Percentiles rank a stretch among this genome's conserved stretches.
Evolutionary conservation across 2,888 invertebrate genomes (phyloP).

Genomic region (Heliconius ismenius): DNA sequence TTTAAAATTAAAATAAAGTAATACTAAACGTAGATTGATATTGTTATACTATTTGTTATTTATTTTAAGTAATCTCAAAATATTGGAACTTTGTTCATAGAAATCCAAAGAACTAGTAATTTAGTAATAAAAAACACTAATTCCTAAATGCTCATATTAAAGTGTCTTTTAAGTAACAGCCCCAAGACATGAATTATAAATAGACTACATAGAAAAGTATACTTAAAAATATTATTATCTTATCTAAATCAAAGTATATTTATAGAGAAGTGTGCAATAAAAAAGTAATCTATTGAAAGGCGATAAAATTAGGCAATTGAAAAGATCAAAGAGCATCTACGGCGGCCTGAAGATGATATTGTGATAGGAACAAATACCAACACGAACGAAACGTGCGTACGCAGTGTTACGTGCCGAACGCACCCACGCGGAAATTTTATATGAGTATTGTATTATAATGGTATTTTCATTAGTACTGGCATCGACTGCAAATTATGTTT

Average conservation of each 20-base stretch:
- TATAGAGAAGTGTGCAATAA: conserved; percentile 46
- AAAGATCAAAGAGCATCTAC: conserved; percentile 53
- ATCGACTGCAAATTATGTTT: not conserved
- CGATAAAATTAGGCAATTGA: conserved; percentile 72
- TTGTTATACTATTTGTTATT: too few species aligned
- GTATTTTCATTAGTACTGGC: not conserved
- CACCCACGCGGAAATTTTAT: conserved; percentile 25
- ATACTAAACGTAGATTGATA: too few species aligned
- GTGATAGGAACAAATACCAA: conserved; percentile 36
- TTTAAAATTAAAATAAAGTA: conserved; percentile 60
- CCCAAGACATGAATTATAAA: not conserved
- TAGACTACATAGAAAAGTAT: not conserved
- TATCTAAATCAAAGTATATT: conserved; percentile 34
- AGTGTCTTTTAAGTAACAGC: too few species aligned
- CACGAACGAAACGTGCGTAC: conserved; percentile 38
- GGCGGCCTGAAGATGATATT: conserved; percentile 34
- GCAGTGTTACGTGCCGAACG: conserved; percentile 36
- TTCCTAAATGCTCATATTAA: too few species aligned
- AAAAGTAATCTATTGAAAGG: conserved; percentile 60
- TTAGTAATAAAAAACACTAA: too few species aligned
- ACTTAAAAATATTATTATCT: not conserved
- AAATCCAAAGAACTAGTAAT: too few species aligned
- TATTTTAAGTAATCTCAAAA: too few species aligned
- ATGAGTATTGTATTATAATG: conserved; percentile 22
- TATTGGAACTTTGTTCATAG: too few species aligned